Evolutionary conservation across 2,888 invertebrate genomes (phyloP), one percentile per base, ranked within the genome.

Genomic region (Panopea generosa): DNA sequence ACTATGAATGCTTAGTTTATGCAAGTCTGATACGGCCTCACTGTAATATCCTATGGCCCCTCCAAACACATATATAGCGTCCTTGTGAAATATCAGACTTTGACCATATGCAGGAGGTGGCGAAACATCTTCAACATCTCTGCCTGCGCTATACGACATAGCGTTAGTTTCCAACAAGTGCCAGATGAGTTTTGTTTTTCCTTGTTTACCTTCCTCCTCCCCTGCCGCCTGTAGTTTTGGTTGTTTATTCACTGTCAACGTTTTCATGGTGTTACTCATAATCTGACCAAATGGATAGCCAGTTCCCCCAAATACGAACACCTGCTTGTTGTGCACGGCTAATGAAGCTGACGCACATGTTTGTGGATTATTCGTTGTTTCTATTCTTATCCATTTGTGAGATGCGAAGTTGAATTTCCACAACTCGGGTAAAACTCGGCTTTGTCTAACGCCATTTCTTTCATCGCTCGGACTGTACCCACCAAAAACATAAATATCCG

Each of bases 221-320:
- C 80, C 80, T 14, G 76, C 80, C 18, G 80, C 76, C 33, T 63
- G 50, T 20, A 79, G 47, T 26, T 20, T 29, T n/a, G 49, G 55
- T 14, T 29, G 6, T 11, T 33, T 50, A 27, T 60, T 60, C 4
- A 81, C 9, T 18, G 57, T 59, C 47, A 81, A 24, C 16, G 70
- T 71, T 83, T 95, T 95, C 50, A 97, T 95, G 92, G 97, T 78
- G 67, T 84, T 97, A 88, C 96, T 97, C 89, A 96, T 96, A 76
- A 94, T 95, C 62, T 95, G 94, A 1, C 98, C 98, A 93, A 98
- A 98, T 0, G 98, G 98, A 73, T 95, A 95, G 2, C 97, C 97
- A n/a, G 97, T 97, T 0, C 98, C 98, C n/a, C 98, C 98, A 93
- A 95, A 97, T 63, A 97, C 96, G 94, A 97, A 95, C 90, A 98